Percentiles rank a stretch among this genome's conserved stretches.
Evolutionary conservation across 2,113 vertebrate species (phyloP).

Genomic region (Oreochromis niloticus): DNA sequence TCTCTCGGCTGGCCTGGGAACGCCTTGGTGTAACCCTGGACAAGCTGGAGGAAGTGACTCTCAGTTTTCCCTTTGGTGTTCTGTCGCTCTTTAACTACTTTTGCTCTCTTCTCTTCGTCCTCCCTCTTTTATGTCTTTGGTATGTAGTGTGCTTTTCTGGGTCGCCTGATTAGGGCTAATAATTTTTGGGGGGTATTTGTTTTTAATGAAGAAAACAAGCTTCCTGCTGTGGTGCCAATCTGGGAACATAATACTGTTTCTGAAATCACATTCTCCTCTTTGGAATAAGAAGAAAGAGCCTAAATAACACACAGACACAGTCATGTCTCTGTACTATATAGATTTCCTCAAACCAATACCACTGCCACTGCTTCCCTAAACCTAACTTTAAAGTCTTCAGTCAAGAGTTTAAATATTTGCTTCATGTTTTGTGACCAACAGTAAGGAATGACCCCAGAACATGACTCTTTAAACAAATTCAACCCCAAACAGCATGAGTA

Average conservation of each 20-base stretch:
- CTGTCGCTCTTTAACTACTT: neutral
- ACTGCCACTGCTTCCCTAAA: too few species aligned
- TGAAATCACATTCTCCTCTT: too few species aligned
- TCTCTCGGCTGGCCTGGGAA: neutral
- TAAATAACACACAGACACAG: too few species aligned
- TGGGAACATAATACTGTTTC: neutral
- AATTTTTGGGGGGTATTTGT: neutral
- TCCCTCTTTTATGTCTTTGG: neutral
- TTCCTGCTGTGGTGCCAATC: neutral
- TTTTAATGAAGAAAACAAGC: neutral
- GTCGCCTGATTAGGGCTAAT: neutral
- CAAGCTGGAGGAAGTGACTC: neutral
- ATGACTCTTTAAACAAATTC: neutral
- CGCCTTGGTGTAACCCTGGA: neutral
- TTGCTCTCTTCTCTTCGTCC: neutral
- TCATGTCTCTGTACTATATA: too few species aligned
- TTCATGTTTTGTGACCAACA: neutral
- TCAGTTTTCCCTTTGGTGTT: neutral
- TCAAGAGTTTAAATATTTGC: neutral
- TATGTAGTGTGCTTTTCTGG: neutral
- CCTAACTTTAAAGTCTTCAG: too few species aligned
- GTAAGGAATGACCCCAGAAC: neutral
- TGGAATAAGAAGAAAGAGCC: too few species aligned
- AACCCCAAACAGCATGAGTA: neutral
- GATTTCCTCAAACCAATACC: too few species aligned